Conservation (phyloP, 2,113 vertebrate species). For the Ochotona princeps region DNA sequence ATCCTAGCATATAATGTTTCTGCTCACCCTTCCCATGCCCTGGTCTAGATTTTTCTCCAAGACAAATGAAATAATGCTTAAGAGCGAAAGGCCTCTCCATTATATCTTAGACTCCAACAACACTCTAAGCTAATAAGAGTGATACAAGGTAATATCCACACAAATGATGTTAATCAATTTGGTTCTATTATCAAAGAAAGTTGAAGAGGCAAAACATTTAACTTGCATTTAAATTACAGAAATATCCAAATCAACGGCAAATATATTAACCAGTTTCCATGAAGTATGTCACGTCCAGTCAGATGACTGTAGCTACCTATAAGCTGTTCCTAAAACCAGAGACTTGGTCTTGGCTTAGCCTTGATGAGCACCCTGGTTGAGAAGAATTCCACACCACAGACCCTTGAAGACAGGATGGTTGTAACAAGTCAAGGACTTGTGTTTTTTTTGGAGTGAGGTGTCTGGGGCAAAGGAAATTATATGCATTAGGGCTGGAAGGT, state of each 20-base stretch:
- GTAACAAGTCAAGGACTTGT: neutral
- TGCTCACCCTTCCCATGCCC: neutral
- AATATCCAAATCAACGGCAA: neutral
- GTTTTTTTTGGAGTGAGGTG: accelerated
- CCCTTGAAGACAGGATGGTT: neutral
- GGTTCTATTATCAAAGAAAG: neutral
- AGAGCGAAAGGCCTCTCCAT: neutral
- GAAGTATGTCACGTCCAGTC: neutral
- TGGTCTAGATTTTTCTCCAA: slow-evolving; percentile 16
- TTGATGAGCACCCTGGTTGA: neutral
- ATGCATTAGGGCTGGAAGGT: neutral
- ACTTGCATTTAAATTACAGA: neutral
- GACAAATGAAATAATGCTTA: neutral
- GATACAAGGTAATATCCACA: slow-evolving; percentile 19
- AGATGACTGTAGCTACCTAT: neutral
- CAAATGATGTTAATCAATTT: slow-evolving; percentile 23
- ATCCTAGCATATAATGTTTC: slow-evolving; percentile 31
- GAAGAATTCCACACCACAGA: neutral
- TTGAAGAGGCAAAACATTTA: slow-evolving; percentile 14
- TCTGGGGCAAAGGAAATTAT: neutral
- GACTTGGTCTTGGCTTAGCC: neutral
- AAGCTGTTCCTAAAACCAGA: neutral
- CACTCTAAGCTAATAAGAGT: neutral
- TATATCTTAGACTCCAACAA: slow-evolving; percentile 3
- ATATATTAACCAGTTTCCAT: neutral